phyloP scores from a whole-genome alignment of 2,888 invertebrate genomes.

The Oscheius sp. region DNA sequence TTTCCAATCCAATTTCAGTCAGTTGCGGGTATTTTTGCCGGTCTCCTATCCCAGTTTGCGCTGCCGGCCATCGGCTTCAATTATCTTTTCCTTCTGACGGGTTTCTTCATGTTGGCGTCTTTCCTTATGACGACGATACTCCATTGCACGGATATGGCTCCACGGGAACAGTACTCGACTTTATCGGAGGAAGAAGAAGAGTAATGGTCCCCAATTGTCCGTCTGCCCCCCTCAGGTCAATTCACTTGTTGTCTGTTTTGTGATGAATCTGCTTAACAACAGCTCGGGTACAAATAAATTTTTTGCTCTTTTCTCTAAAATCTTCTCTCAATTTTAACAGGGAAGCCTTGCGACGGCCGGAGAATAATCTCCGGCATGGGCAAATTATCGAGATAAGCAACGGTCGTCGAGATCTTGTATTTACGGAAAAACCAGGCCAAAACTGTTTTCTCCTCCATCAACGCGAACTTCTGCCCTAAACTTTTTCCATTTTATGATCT shows the following conservation, averaged over 20 bases:
- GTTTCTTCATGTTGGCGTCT: constrained; percentile 57
- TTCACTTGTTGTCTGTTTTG: neutral
- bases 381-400: constrained; percentile 54
- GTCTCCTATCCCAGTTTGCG: constrained; percentile 62
- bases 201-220: neutral
- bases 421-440: constrained; percentile 73
- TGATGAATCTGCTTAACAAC: neutral
- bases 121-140: constrained; percentile 60
- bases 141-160: constrained; percentile 52
- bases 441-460: constrained; percentile 73
- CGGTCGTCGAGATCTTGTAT: constrained; percentile 60
- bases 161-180: constrained; percentile 5
- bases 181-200: constrained; percentile 26
- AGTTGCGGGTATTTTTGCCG: constrained; percentile 66
- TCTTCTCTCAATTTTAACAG: constrained; percentile 37
- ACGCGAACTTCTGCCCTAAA: constrained; percentile 55
- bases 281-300: neutral
- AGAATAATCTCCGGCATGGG: constrained; percentile 60
- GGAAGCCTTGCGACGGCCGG: constrained; percentile 54
- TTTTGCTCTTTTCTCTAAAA: neutral
- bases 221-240: constrained; percentile 1
- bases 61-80: constrained; percentile 62
- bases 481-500: neutral
- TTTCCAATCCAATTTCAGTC: constrained; percentile 49
- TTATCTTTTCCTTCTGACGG: constrained; percentile 60